Evolutionary conservation across 1,140 invertebrate species (phyloP).

Genomic region (Bombus turneri): DNA sequence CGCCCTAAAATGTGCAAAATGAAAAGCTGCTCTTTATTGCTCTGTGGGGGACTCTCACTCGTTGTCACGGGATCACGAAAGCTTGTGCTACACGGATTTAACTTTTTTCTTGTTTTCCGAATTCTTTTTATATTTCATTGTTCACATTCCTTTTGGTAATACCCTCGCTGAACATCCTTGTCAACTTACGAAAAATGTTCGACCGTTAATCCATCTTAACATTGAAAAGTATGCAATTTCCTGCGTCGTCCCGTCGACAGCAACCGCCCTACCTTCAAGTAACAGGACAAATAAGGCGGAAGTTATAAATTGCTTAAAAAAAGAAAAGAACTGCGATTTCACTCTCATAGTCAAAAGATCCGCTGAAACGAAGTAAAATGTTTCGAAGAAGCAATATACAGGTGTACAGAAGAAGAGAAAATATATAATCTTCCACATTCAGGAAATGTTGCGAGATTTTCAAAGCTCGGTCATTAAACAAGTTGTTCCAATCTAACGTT

Average conservation of each 20-base stretch:
- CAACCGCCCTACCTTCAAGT: not conserved
- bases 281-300: not conserved
- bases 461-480: constrained; percentile 16
- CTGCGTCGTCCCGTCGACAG: not conserved
- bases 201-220: not conserved
- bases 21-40: constrained; percentile 60
- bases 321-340: not conserved
- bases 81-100: constrained; percentile 25
- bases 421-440: not conserved
- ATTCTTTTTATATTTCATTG: constrained; percentile 2
- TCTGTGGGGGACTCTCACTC: constrained; percentile 24
- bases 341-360: not conserved
- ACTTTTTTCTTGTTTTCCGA: constrained; percentile 10
- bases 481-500: not conserved
- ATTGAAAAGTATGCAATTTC: not conserved
- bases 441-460: not conserved
- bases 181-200: not conserved
- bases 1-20: constrained; percentile 57
- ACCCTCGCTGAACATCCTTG: too few relatives aligned
- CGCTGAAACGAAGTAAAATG: not conserved
- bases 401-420: not conserved
- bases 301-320: not conserved
- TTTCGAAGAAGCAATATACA: not conserved
- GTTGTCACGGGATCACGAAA: constrained; percentile 42
- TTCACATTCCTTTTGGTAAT: not conserved